Base-by-base conservation (phyloP, 2,888 invertebrate species). In the Lymantria monacha region DNA sequence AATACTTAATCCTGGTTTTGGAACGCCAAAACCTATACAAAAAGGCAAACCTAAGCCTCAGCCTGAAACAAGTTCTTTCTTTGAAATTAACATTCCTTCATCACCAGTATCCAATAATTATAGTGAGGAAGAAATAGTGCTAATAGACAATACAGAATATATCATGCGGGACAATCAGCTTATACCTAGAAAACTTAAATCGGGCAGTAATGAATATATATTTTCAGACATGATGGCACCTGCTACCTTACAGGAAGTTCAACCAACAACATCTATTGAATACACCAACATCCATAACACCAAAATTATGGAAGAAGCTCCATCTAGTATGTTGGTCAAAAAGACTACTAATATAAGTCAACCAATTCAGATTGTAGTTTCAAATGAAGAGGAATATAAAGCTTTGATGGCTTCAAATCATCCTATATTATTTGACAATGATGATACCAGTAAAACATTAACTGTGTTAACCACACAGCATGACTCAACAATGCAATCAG, bases 101-200 rank as follows among this genome's bases (percentile, higher is more conserved):
- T 44, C 49, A 51, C 57, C 67, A 22, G 55, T 2, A 30, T 8
- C 37, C 22, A 22, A 46, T 14, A 14, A 45, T 15, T 42, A 65
- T 42, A 66, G 59, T 51, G 63, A 68, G 37, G 63, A 74, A 57
- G 84, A 86, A 66, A 76, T 86, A 60, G 80, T 94, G 42, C 83
- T 93, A 14, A 84, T 94, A 53, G 93, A 94, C 65, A 92, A 94
- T 42, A 91, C 88, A 68, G 93, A 94, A 76, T 94, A 92, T 67
- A 84, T 93, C 53, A 75, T 93, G 63, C 83, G 73, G 63, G 74
- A 86, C 57, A 75, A 87, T 67, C 79, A 86, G 59, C 76, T 89
- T 40, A 76, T 85, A 57, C 83, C 80, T 30, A 83, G 69, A 59
- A 77, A 73, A 62, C 52, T 63, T 12, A 74, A 71, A 51, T 37